Evolutionary conservation across 2,888 invertebrate species (phyloP), one percentile per base, ranked within the genome.

Genomic region (Tridacna crocea): DNA sequence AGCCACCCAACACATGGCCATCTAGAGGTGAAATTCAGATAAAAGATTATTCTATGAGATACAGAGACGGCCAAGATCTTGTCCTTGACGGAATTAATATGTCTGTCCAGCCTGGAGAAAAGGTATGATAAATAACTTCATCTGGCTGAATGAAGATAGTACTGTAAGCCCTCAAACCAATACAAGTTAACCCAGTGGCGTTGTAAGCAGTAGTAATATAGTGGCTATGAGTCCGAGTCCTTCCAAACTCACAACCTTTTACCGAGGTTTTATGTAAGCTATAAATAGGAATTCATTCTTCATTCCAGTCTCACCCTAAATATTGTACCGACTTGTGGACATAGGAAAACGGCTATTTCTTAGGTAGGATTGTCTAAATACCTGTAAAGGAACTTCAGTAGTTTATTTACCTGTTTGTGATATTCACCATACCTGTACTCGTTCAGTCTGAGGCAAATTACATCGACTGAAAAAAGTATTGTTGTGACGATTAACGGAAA

Each of bases 41-140:
- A 12, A 61, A 60, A 6, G 60, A 68, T n/a, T 84, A 78, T 55
- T 78, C 75, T 2, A 22, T 80, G n/a, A 55, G 83, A 26, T 84
- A 84, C 60, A 72, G 83, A 47, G 78, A 80, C 19, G 83, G 76
- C 12, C 68, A 74, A 13, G 76, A 80, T 11, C 77, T 80, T 17
- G 78, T 84, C 0, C 78, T 84, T 13, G 80, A 78, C 72, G 63
- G 75, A 13, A 84, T 84, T 19, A 73, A 80, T 47, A 68, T 80
- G 2, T 58, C 72, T n/a, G 51, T 83, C n/a, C 63, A 72, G 15
- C 77, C 80, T 13, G 83, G 83, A 13, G 80, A 83, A 72, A 83
- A 83, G 83, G 83, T 83, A 55, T 10, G 8, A 36, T 36, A 36
- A 36, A 36, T 36, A 58, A 17, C 19, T 58, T 17, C 58, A n/a